A percentile compares a stretch with the other conserved stretches of the same genome.
phyloP scores from a whole-genome alignment of 2,113 vertebrate genomes.

The Nestor notabilis region DNA sequence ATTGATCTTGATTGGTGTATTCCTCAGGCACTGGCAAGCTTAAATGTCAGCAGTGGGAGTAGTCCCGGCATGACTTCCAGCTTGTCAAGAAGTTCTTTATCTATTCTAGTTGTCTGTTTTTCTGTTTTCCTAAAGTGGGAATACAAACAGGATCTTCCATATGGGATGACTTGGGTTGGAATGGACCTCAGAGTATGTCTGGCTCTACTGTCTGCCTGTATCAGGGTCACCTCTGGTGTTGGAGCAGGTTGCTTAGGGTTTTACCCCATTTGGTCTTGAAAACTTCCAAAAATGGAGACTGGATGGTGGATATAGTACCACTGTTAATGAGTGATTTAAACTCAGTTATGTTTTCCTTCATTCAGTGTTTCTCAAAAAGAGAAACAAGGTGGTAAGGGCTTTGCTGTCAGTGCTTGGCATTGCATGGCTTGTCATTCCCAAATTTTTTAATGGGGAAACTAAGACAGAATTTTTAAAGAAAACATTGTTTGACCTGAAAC shows the following conservation, averaged over 20 bases:
- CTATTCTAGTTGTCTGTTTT: not conserved
- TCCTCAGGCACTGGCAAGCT: constrained; percentile 44
- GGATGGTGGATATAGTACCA: not conserved
- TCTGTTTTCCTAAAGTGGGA: not conserved
- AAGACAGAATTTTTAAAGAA: not conserved
- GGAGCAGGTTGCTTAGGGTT: not conserved
- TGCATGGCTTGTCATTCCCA: not conserved
- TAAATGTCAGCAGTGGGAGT: constrained; percentile 65
- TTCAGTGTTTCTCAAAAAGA: not conserved
- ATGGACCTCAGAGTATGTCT: not conserved
- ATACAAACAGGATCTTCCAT: not conserved
- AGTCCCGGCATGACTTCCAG: not conserved
- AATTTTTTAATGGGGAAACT: not conserved
- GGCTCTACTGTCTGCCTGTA: not conserved
- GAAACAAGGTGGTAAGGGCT: not conserved
- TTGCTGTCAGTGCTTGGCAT: not conserved
- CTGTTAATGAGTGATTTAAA: not conserved
- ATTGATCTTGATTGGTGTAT: constrained; percentile 13
- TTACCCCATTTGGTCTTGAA: not conserved
- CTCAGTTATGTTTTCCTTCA: not conserved
- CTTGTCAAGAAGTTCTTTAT: constrained; percentile 1
- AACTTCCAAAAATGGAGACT: not conserved
- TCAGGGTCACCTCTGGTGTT: not conserved
- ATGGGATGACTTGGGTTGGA: not conserved
- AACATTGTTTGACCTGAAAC: not conserved